Evolutionary conservation across 2,888 invertebrate genomes (phyloP).

Genomic region (Heliconius hortense): DNA sequence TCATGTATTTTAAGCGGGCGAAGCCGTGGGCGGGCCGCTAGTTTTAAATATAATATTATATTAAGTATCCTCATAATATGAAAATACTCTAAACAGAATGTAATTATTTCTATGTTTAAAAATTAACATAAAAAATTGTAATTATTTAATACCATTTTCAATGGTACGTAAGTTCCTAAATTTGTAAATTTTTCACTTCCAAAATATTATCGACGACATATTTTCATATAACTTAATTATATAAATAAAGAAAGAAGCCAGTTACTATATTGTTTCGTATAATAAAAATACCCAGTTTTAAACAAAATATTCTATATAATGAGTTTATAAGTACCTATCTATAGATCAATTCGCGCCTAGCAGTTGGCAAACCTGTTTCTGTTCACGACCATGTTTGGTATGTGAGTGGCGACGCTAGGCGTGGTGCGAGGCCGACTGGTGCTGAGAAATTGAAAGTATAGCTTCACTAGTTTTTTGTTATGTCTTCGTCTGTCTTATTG

Average conservation of each 20-base stretch:
- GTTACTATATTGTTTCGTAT: background rate
- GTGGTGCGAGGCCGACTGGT: conserved; percentile 57
- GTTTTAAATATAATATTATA: no score
- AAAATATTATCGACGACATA: no score
- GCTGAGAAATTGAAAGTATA: conserved; percentile 69
- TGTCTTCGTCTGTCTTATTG: conserved; percentile 32
- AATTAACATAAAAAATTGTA: no score
- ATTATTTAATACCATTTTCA: no score
- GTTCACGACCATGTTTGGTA: conserved; percentile 72
- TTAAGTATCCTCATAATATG: no score
- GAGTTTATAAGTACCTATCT: conserved; percentile 25
- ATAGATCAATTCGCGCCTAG: conserved; percentile 40
- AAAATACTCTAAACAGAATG: background rate
- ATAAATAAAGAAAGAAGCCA: background rate
- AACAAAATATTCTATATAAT: conserved; percentile 13
- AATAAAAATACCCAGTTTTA: conserved; percentile 9
- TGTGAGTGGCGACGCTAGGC: conserved; percentile 65
- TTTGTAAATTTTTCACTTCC: no score
- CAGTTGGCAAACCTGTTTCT: conserved; percentile 65
- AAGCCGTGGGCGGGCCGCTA: no score
- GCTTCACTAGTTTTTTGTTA: conserved; percentile 37
- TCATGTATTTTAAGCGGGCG: no score
- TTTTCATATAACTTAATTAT: no score
- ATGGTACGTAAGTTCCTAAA: no score
- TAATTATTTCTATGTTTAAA: background rate